Conservation (phyloP, 2,888 invertebrate species). For the Eustalomyia histrio region DNA sequence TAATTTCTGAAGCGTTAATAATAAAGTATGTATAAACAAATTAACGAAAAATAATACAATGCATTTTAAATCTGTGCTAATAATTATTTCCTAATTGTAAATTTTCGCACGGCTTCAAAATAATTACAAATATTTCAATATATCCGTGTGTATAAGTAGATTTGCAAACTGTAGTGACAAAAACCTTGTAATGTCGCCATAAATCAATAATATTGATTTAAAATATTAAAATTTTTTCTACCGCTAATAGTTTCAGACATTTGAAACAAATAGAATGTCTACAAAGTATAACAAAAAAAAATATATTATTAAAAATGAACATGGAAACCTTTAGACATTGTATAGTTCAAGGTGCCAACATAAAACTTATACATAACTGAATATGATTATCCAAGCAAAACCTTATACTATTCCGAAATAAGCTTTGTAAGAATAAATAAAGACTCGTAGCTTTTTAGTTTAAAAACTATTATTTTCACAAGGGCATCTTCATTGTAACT, state of each 20-base stretch:
- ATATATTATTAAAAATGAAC: neutral
- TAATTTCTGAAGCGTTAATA: no score
- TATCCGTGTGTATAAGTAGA: neutral
- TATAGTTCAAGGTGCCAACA: neutral
- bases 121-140: neutral
- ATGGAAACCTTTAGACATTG: neutral
- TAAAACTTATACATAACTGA: neutral
- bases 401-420: no score
- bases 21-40: no score
- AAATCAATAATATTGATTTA: slow-evolving; percentile 62
- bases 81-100: slow-evolving; percentile 14
- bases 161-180: neutral
- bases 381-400: no score
- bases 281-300: slow-evolving; percentile 7
- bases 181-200: slow-evolving; percentile 40
- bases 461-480: no score
- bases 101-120: slow-evolving; percentile 10
- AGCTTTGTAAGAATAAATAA: no score
- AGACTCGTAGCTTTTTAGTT: no score
- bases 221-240: neutral
- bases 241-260: slow-evolving; percentile 14
- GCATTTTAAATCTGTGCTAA: no score
- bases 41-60: no score
- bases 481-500: no score
- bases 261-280: neutral